phyloP scores from a whole-genome alignment of 2,113 vertebrate genomes.

The Danionella cerebrum region DNA sequence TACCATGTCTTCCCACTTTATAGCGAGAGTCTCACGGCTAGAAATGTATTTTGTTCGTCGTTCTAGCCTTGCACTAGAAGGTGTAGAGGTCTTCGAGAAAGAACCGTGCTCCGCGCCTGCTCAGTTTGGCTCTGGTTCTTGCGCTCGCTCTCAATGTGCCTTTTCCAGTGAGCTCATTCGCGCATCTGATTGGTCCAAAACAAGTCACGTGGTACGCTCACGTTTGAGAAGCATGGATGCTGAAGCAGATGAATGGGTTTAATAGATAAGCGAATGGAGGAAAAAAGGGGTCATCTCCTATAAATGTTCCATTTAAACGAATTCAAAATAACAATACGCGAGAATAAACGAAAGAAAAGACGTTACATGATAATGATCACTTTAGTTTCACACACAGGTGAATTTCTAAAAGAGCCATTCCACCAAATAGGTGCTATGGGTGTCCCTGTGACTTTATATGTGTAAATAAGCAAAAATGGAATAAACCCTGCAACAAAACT shows the following conservation, averaged over 20 bases:
- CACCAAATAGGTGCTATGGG: too few species aligned
- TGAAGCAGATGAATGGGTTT: neutral
- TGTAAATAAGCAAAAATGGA: too few species aligned
- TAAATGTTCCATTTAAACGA: too few species aligned
- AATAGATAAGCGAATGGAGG: too few species aligned
- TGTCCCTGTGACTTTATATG: too few species aligned
- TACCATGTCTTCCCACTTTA: slow-evolving; percentile 44
- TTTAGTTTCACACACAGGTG: too few species aligned
- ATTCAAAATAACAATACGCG: neutral
- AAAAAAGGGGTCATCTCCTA: too few species aligned
- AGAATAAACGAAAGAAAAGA: neutral
- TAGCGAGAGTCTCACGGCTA: neutral
- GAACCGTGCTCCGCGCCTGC: slow-evolving; percentile 42
- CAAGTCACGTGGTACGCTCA: slow-evolving; percentile 29
- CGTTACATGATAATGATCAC: too few species aligned
- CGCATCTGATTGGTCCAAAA: slow-evolving; percentile 40
- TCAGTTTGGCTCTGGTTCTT: neutral
- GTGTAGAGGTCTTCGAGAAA: slow-evolving; percentile 40
- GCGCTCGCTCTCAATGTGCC: neutral
- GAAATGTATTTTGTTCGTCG: neutral
- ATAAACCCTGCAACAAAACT: too few species aligned
- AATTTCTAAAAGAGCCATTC: too few species aligned
- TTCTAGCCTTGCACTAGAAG: neutral
- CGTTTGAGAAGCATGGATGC: slow-evolving; percentile 53
- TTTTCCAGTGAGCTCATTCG: neutral